Evolutionary conservation across 2,113 vertebrate genomes (phyloP), one percentile per base, ranked within the genome.

Genomic region (Neotragus moschatus): DNA sequence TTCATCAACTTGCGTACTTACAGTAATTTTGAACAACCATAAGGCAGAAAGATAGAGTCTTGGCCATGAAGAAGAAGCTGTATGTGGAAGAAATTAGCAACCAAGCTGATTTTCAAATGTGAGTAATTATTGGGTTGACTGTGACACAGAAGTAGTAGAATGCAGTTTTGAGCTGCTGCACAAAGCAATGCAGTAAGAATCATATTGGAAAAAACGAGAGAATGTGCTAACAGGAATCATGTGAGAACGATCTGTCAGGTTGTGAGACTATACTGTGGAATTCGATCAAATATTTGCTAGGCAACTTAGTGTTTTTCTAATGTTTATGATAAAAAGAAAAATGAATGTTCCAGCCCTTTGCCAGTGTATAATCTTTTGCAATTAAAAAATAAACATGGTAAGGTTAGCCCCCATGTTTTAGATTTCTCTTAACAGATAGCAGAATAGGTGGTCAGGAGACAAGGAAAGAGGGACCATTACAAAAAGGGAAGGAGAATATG

Each of bases 301-400:
- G 56, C 33, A 55, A 90, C 28, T 55, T 53, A n/a, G 4, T 47
- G 28, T 80, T 95, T 95, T 96, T 73, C 19, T 97, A 77, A 77
- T 58, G 77, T 61, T 92, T 92, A 88, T 55, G 82, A 88, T 70
- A 91, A 94, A 95, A 92, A 90, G 43, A 92, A 55, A 85, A 49
- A 95, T 11, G 21, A 97, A 55, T 66, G 92, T 88, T 53, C 28
- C 47, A 85, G 85, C 36, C n/a, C 94, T 87, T n/a, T 85, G 66
- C 94, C n/a, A 56, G 6, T 55, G 61, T 61, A 55, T 77, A 58
- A 88, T 66, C 63, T 93, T 90, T 77, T 77, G 13, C 26, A 79
- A 56, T 89, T 92, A 82, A 92, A 93, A 93, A 51, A 13, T 30
- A n/a, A 80, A 80, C 36, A 10, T 19, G 28, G 36, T 84, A 75